A percentile compares a stretch with the other conserved stretches of the same genome.
Evolutionary conservation across 1,140 invertebrate genomes (phyloP).

Genomic region (Triops cancriformis): DNA sequence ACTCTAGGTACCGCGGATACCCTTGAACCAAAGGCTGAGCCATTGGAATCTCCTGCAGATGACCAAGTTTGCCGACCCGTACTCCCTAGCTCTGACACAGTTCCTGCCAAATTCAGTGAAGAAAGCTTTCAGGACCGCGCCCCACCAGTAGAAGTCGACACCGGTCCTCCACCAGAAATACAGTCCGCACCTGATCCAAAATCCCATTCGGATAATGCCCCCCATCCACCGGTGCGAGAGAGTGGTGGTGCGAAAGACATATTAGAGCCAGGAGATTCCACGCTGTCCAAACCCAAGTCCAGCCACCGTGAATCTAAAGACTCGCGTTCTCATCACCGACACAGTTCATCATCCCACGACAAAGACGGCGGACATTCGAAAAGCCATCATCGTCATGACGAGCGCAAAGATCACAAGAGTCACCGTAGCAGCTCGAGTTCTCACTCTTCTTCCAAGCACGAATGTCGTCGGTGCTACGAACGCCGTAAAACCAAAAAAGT

Average conservation of each 20-base stretch:
- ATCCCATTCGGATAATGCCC: background rate
- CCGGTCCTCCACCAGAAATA: background rate
- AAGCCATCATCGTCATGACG: background rate
- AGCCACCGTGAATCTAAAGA: background rate
- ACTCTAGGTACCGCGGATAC: background rate
- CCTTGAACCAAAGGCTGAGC: background rate
- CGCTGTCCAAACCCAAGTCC: background rate
- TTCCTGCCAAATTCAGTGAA: background rate
- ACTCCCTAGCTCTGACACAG: background rate
- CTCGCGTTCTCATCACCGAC: background rate
- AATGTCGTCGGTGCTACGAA: constrained; percentile 34
- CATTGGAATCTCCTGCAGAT: background rate
- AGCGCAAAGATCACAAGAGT: background rate
- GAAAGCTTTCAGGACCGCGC: background rate
- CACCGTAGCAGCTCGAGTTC: background rate
- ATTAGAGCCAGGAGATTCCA: background rate
- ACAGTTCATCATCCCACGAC: background rate
- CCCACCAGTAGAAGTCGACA: background rate
- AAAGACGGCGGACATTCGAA: background rate
- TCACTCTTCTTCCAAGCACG: constrained; percentile 19
- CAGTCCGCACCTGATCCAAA: background rate
- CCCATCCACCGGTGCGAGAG: background rate
- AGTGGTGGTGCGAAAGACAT: no score
- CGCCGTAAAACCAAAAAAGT: constrained; percentile 43
- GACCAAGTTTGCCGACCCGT: background rate